Base-by-base conservation (phyloP, 2,113 vertebrate species). In the Lethenteron camtschaticum region DNA sequence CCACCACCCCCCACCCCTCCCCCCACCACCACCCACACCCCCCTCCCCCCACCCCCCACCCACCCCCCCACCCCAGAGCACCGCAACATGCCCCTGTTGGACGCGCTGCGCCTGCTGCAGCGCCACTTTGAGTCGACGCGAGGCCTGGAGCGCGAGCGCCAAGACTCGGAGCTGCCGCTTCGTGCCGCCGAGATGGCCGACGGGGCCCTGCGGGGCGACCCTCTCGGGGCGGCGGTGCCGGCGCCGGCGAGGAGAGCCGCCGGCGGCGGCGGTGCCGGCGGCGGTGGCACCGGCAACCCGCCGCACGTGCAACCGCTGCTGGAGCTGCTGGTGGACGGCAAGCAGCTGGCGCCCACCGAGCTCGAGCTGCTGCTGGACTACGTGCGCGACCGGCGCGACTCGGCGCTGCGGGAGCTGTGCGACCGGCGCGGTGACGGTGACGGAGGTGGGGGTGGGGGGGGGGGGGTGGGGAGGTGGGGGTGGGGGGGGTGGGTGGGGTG, bases 31-130 rank as follows among this genome's bases (percentile, higher is more conserved):
- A n/a, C n/a, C n/a, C n/a, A n/a, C n/a, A n/a, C n/a, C n/a, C n/a
- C n/a, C 20, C 20, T 3, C 20, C 20, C 2, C 20, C 20, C 60
- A 66, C 60, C 18, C 14, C 18, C 7, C 18, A 1, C 2, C 60
- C 10, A 6, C 60, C 60, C 2, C 59, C 59, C 2, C 13, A 2
- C 59, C 59, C 60, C 60, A 66, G 60, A 66, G 60, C 60, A 66
- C 60, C 60, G 60, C 60, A 66, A 66, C 60, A 66, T 66, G 60
- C 60, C 60, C 14, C 60, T n/a, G 60, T 7, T n/a, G 8, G 60
- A 66, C 9, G 60, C 60, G 5, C 14, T 66, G 6, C 60, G 14
- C 7, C 14, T 66, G 8, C 60, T 66, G 8, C 20, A 14, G 60
- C 60, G 60, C 20, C 14, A 66, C 10, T 66, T 66, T 10, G 60